Evolutionary conservation across 2,797 vertebrate species (phyloP), one percentile per base, ranked within the genome.

Genomic region (Liparis tanakae): DNA sequence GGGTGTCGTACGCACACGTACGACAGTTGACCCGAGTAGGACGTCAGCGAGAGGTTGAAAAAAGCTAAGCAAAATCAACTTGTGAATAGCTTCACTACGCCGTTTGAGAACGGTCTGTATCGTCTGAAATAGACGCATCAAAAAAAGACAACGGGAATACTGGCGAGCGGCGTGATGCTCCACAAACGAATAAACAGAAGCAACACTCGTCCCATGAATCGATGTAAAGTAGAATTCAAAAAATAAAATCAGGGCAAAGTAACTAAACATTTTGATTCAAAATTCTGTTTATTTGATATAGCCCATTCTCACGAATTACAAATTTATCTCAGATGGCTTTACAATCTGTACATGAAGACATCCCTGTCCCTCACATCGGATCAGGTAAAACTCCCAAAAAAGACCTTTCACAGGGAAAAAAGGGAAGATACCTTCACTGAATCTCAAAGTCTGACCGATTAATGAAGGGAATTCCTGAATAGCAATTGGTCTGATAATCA

Each of bases 11-110:
- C 84, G 74, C 68, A 70, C 55, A 68, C 53, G 62, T 79, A 46
- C 65, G 70, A 69, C 61, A 79, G 60, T 5, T 72, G n/a, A 79
- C 70, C 64, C 9, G 10, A 70, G 74, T 0, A 65, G 36, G 76
- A 20, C 70, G 71, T 63, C 2, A 75, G 30, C 10, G 63, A 58
- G 73, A 56, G 56, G 33, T 64, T 41, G 8, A 12, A 34, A 33
- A 67, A 60, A 59, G 3, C 3, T 13, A 12, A n/a, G 0, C 30
- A 46, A 54, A 54, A 36, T 36, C 30, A 0, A 17, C 63, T 25
- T 12, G 20, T 25, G 5, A 41, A 12, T 53, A 54, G 20, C 50
- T 30, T 66, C 4, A n/a, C 25, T 10, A 30, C 4, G 20, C n/a
- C 6, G 33, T 51, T 54, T 66, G 54, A 39, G 25, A 46, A 41